Base-by-base conservation (phyloP, 2,113 vertebrate species). In the Anas platyrhynchos region DNA sequence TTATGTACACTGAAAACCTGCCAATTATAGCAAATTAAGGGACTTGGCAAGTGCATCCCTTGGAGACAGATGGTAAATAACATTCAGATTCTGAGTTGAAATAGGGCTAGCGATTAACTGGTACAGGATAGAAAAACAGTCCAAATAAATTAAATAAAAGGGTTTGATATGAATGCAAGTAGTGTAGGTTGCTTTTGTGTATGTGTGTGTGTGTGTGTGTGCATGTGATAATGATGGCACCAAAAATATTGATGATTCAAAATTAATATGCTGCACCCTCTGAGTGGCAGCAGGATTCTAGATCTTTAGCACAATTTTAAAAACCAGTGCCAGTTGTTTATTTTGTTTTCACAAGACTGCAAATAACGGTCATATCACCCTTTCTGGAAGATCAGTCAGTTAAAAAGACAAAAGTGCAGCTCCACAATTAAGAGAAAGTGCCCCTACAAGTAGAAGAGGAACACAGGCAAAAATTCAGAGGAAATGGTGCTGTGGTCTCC, bases 61-160 rank as follows among this genome's bases (percentile, higher is more conserved):
- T 97, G 82, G 97, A 98, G 98, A 98, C 98, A 98, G 98, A 98
- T 98, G 98, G 98, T 98, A 98, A 98, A 98, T 98, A 98, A 98
- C 98, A 98, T 98, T 97, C 98, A 97, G 94, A 98, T 97, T 98
- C 96, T 96, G 97, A 97, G 95, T 98, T 97, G 97, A 98, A 98
- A 98, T 96, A 97, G 94, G 96, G 96, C 96, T 97, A 97, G 97
- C 91, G 96, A 98, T 97, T 97, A 98, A 97, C 97, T 96, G 93
- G 96, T 97, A 89, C 74, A 96, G 92, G 97, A 97, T 95, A 94
- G 91, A 97, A 97, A 98, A 97, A 92, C 95, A 97, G 85, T 96
- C 96, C 95, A 98, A 97, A 97, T 97, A 97, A 91, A 96, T 97
- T 92, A 97, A 98, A 98, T 97, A 97, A 97, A 98, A 97, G 94